Evolutionary conservation across 2,797 vertebrate species (phyloP), one percentile per base, ranked within the genome.

Genomic region (Enteromius fasciolatus): DNA sequence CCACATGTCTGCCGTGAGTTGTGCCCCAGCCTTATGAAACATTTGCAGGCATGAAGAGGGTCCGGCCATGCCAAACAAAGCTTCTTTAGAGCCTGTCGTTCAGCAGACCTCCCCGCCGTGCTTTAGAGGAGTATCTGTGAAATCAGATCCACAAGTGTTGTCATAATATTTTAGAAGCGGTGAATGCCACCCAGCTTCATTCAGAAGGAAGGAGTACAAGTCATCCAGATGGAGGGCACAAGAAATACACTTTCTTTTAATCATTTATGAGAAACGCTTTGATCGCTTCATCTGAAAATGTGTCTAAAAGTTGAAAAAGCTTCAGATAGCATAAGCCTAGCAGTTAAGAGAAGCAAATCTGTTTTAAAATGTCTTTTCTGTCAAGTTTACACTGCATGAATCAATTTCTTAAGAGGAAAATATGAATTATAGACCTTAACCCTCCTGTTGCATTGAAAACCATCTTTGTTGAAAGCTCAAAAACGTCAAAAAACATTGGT

Each of bases 81-180:
- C 77, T 73, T 74, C 70, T 86, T 74, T 83, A 83, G 78, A 67
- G 50, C 54, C 12, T 8, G 59, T 50, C 33, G 44, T 48, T 76
- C 5, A 70, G 25, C 78, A 25, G 52, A 68, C 73, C 74, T 85
- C 78, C 68, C 68, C 76, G 23, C 31, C 33, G 46, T 50, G 72
- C 82, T 83, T 86, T 75, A 84, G 78, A 54, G 44, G 63, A 36
- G 61, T 75, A 64, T 39, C 87, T 64, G 44, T 79, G 59, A 84
- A 89, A 89, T 87, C 76, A 85, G 66, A 89, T 68, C 75, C 48
- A 69, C 64, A 52, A 28, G 76, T 85, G 52, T 61, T 86, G 84
- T 86, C 78, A 80, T 79, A 87, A 87, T 85, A 87, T 90, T 91
- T 86, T 39, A 85, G 87, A 82, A 76, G 76, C 59, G 82, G 39